Base-by-base conservation (phyloP, 2,888 invertebrate genomes). In the Hypena proboscidalis region DNA sequence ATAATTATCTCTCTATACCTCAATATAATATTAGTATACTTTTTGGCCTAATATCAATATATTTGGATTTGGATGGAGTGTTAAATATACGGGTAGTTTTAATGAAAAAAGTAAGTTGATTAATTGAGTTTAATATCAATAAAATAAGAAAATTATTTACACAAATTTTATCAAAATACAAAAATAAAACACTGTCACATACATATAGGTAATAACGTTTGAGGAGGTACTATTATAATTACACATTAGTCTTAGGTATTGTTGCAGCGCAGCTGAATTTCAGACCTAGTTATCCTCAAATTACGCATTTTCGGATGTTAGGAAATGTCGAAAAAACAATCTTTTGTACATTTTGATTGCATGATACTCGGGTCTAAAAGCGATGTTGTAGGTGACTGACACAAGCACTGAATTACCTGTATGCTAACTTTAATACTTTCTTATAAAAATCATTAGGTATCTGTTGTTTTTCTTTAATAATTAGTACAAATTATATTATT, bases 121-220 rank as follows among this genome's bases (percentile, higher is more conserved):
- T 90, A 90, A 86, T 90, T 81, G 88, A 89, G 89, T 90, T 90
- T 90, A 90, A 87, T 90, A 90, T 89, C 90, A 89, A 90, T 90
- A 89, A 90, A 89, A 90, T 90, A 88, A 90, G 88, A 90, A 87
- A 90, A 89, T 82, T 89, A 90, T 90, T 89, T 90, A 90, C 90
- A 90, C 88, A 83, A 86, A 87, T 80, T 88, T 89, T 90, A 90
- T 90, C 88, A 90, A 90, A 90, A 90, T 90, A 90, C 90, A 90
- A 90, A 90, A 90, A 89, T 90, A 90, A 90, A 89, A 89, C 89
- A 90, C 86, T 86, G 90, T 86, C 87, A 90, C 90, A 80, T 88
- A 87, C 84, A 86, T 79, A 78, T 58, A 67, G 72, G 80, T 81
- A 76, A 77, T 80, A 82, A 87, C 78, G 64, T 71, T 64, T 75